Base-by-base conservation (phyloP, 2,113 vertebrate genomes). In the Dipodomys merriami region DNA sequence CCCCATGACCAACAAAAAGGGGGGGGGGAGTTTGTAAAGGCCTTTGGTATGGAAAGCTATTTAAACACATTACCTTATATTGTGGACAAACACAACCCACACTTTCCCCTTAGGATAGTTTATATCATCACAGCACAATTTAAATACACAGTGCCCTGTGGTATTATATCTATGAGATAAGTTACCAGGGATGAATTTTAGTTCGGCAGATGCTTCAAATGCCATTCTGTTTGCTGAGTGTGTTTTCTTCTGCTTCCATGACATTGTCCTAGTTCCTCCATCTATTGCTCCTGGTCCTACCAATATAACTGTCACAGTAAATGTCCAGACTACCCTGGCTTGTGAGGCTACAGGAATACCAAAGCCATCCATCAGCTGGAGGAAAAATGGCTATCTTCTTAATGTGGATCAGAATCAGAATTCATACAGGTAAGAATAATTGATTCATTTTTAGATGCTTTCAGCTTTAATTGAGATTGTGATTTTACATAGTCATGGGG, bases 321-420 rank as follows among this genome's bases (percentile, higher is more conserved):
- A 99, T 67, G 96, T 99, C 90, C 99, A 99, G 97, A 99, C 98
- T 69, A 99, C 98, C 16, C 96, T 99, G 95, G 98, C 98, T 44
- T 99, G 99, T 85, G 99, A 99, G 96, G 98, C 98, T 78, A 97
- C 98, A 1, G 99, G 99, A 71, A 99, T 99, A 83, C 99, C 99
- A 76, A 99, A 98, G 95, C 99, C 99, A 82, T 95, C 96, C 6
- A 57, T 99, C 95, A 98, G 46, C 73, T 99, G 99, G 99, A 99
- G 95, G 1, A 99, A 99, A 97, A 98, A 99, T 35, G 98, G 98
- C 0, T 98, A 97, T 25, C 88, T 96, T 87, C 98, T 99, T 95
- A 99, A 97, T 95, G 97, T 99, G 91, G 99, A 99, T 97, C 99
- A 99, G 96, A 99, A 99, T 96, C 99, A 99, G 97, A 99, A 99